A percentile compares a stretch with the other conserved stretches of the same genome.
These are phyloP conservation scores for Sebastes flavidus DNA, from an alignment of 2,797 vertebrate genomes.

Conservation along the genomic window DNA sequence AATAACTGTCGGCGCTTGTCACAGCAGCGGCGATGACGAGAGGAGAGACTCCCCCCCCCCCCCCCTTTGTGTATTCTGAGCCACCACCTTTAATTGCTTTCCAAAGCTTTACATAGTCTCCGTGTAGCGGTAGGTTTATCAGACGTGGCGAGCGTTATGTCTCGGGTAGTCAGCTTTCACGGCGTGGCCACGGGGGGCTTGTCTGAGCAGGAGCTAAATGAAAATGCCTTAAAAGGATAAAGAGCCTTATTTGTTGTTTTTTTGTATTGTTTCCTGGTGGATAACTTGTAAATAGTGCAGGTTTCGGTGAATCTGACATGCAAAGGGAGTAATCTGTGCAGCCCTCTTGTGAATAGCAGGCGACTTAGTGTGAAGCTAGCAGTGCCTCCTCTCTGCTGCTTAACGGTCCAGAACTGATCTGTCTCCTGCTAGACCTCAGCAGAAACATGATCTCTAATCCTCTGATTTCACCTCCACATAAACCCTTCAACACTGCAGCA, in stretches of 20 bases:
- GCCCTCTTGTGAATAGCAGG: background rate
- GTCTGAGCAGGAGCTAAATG: constrained; percentile 26
- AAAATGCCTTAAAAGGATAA: constrained; percentile 23
- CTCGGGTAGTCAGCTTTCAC: constrained; percentile 21
- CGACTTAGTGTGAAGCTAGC: background rate
- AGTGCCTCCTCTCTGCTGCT: constrained; percentile 7
- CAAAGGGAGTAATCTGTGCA: background rate
- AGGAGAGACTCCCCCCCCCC: background rate
- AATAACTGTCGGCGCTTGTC: constrained; percentile 59
- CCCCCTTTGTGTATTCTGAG: constrained; percentile 9
- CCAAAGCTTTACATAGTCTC: constrained; percentile 57
- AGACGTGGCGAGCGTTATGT: constrained; percentile 26
- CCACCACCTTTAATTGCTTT: constrained; percentile 69
- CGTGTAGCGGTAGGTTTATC: constrained; percentile 45
- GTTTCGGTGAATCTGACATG: background rate
- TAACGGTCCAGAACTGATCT: constrained; percentile 54
- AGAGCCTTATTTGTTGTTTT: background rate
- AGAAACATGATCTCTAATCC: constrained; percentile 57
- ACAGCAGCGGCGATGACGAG: constrained; percentile 44
- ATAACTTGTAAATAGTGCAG: background rate
- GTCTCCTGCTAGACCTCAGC: constrained; percentile 39
- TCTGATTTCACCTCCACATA: constrained; percentile 21
- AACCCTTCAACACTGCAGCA: background rate
- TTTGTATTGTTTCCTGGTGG: background rate
- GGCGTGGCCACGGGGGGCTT: constrained; percentile 7